phyloP scores from a whole-genome alignment of 2,797 vertebrate species.

The Spondyliosoma cantharus region DNA sequence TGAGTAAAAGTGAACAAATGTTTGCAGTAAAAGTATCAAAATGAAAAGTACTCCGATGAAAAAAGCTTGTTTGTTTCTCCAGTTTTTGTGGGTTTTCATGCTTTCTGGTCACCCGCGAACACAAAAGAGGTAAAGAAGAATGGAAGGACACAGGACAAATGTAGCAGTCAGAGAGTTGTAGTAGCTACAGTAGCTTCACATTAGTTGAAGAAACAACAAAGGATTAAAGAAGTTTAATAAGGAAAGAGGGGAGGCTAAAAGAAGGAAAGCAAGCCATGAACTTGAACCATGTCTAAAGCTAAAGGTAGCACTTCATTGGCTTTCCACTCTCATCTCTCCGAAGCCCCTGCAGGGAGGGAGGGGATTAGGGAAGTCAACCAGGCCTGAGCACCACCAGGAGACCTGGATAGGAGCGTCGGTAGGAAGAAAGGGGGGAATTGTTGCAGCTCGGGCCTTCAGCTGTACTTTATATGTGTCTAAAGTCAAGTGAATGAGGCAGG shows the following conservation, averaged over 20 bases:
- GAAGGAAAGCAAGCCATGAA: constrained; percentile 10
- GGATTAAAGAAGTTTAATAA: background rate
- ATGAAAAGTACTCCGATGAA: no score
- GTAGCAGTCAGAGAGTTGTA: no score
- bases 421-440: background rate
- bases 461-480: constrained; percentile 34
- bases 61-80: background rate
- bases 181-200: background rate
- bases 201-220: constrained; percentile 2
- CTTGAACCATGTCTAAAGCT: constrained; percentile 24
- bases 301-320: constrained; percentile 34
- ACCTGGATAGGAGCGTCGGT: background rate
- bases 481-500: constrained; percentile 29
- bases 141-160: background rate
- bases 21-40: background rate
- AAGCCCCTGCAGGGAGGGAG: constrained; percentile 28
- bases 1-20: background rate
- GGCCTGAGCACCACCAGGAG: constrained; percentile 29
- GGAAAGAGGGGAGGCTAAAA: background rate
- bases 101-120: background rate
- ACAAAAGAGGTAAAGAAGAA: background rate
- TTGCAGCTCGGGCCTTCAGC: constrained; percentile 27
- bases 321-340: constrained; percentile 5
- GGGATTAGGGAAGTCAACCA: constrained; percentile 54
- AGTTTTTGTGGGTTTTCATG: background rate